Evolutionary conservation across 2,888 invertebrate genomes (phyloP).

Genomic region (Oligia latruncula): DNA sequence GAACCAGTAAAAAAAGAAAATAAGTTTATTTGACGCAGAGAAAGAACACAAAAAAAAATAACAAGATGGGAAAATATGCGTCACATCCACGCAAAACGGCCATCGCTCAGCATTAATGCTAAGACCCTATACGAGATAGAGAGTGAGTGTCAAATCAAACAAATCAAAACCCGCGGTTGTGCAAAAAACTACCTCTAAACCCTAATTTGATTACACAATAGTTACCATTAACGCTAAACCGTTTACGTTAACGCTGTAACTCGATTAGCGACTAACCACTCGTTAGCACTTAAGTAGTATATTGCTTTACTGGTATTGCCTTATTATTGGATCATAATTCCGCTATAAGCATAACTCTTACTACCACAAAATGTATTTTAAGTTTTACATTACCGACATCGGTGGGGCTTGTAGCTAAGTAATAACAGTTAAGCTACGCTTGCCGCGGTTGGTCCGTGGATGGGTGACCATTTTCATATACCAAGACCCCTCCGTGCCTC

Average conservation of each 20-base stretch:
- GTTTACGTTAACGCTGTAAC: slow-evolving; percentile 60
- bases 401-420: neutral
- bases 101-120: no score
- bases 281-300: slow-evolving; percentile 47
- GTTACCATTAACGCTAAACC: slow-evolving; percentile 50
- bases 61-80: no score
- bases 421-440: no score
- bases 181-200: slow-evolving; percentile 5
- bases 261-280: slow-evolving; percentile 59
- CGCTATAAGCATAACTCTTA: slow-evolving; percentile 31
- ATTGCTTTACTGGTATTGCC: slow-evolving; percentile 68
- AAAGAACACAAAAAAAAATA: no score
- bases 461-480: no score
- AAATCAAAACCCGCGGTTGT: neutral
- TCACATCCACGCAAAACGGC: no score
- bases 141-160: neutral
- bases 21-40: no score
- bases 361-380: slow-evolving; percentile 21
- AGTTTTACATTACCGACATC: neutral
- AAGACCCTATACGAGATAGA: neutral
- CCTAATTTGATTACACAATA: slow-evolving; percentile 59
- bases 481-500: no score
- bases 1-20: no score
- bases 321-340: slow-evolving; percentile 71
- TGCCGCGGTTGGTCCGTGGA: no score